Base-by-base conservation (phyloP, 2,888 invertebrate species). In the Orchesellides sinensis region DNA sequence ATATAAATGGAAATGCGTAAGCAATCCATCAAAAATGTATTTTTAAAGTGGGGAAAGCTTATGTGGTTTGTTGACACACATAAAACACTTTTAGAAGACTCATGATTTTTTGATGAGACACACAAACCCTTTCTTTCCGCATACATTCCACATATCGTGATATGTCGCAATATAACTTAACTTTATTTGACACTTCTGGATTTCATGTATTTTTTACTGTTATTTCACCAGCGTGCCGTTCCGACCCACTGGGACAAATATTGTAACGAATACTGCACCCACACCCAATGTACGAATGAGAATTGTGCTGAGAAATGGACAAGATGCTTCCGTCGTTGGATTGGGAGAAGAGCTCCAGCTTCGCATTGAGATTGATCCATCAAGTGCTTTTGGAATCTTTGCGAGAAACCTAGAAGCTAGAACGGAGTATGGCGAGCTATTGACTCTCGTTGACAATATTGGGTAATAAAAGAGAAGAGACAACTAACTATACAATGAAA, bases 231-330 rank as follows among this genome's bases (percentile, higher is more conserved):
- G 90, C 61, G 90, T 90, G 5, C 89, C 90, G 49, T 89, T 90
- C 87, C 89, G 89, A 32, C 90, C 90, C 10, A 89, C 89, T 10
- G 89, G 90, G 29, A 89, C 90, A 1, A 90, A 90, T 73, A 89
- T 91, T 69, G 90, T 91, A 65, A 90, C 90, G 40, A 91, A 91
- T 87, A 91, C 90, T 1, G 91, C 91, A 12, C 90, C 91, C 14
- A 90, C 91, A 2, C 91, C 91, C 12, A 90, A 90, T 75, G 90
- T 91, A 1, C 87, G 90, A 56, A 90, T 91, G 90, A 87, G 90
- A 52, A 90, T 91, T 61, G 89, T 90, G 65, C 89, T 89, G 85
- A 88, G 89, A 54, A 89, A 88, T 73, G 91, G 91, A 21, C 89
- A 89, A 63, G 91, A 90, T 83, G 90, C 90, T n/a, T 89, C 89